These are phyloP conservation scores for Toxotes lorentzi DNA, from an alignment of 2,797 vertebrate genomes.

Conservation along the genomic window DNA sequence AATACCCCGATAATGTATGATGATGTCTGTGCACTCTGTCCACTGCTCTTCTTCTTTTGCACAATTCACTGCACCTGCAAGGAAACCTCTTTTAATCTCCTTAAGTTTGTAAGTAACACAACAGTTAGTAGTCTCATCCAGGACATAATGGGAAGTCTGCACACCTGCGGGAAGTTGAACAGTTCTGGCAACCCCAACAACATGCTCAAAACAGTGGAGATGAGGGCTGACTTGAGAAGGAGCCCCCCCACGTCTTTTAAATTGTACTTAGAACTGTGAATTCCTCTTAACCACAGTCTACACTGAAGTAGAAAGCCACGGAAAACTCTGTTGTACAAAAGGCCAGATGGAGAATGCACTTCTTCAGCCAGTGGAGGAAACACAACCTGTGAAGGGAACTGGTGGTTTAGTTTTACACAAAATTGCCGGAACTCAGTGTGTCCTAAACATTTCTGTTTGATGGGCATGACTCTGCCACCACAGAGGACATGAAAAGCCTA, in stretches of 20 bases:
- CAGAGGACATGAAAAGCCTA: too few species aligned
- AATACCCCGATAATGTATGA: slow-evolving; percentile 26
- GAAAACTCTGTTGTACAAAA: slow-evolving; percentile 6
- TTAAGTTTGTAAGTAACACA: neutral
- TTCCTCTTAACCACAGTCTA: neutral
- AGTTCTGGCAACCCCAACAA: slow-evolving; percentile 11
- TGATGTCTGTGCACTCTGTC: slow-evolving; percentile 1
- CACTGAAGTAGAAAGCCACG: slow-evolving; percentile 14
- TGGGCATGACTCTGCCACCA: too few species aligned
- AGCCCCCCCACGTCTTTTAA: neutral
- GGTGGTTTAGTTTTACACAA: neutral
- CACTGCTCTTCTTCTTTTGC: neutral
- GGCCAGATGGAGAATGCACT: neutral
- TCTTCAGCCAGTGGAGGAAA: neutral
- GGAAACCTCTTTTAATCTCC: neutral
- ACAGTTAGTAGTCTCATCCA: neutral
- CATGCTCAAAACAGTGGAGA: neutral
- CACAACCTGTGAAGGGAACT: neutral
- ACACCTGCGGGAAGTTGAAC: neutral
- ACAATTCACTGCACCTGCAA: slow-evolving; percentile 7
- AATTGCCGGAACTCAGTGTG: too few species aligned
- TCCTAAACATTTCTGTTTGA: neutral
- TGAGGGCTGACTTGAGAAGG: neutral
- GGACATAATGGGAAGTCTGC: neutral
- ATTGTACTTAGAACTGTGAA: slow-evolving; percentile 3